These are phyloP conservation scores for Bambusicola thoracicus DNA, from an alignment of 2,113 vertebrate species.

Conservation along the genomic window DNA sequence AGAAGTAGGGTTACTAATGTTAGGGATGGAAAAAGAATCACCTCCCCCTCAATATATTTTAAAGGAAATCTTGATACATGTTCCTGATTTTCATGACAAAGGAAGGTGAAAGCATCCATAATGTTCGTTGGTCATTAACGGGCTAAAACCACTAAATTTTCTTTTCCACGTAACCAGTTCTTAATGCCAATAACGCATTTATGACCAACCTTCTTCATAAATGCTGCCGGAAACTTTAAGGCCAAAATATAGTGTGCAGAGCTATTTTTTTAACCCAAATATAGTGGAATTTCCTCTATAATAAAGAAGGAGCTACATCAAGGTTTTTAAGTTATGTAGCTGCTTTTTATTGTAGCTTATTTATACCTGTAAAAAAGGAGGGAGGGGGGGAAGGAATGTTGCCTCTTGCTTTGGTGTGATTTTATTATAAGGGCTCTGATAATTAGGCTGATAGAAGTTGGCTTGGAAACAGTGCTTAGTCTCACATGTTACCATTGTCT, in stretches of 20 bases:
- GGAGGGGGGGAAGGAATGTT: not conserved
- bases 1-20: constrained; percentile 5
- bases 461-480: constrained; percentile 80
- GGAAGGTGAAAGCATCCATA: constrained; percentile 17
- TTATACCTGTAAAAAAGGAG: constrained; percentile 51
- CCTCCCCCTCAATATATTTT: not conserved
- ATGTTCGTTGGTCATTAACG: constrained; percentile 23
- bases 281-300: constrained; percentile 60
- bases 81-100: constrained; percentile 30
- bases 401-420: constrained; percentile 71
- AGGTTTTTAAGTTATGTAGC: constrained; percentile 55
- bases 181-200: constrained; percentile 75
- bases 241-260: constrained; percentile 73
- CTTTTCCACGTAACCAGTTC: constrained; percentile 54
- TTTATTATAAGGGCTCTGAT: constrained; percentile 80
- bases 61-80: not conserved
- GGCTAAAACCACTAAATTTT: constrained; percentile 53
- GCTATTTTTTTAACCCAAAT: constrained; percentile 64
- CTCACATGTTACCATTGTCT: constrained; percentile 79
- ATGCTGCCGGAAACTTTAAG: constrained; percentile 78
- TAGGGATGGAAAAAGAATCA: not conserved
- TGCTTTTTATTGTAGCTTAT: constrained; percentile 70
- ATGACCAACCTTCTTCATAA: constrained; percentile 62
- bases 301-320: constrained; percentile 58
- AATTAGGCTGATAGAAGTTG: constrained; percentile 74